Conservation (phyloP, 2,888 invertebrate genomes). For the Nasonovia ribisnigri region DNA sequence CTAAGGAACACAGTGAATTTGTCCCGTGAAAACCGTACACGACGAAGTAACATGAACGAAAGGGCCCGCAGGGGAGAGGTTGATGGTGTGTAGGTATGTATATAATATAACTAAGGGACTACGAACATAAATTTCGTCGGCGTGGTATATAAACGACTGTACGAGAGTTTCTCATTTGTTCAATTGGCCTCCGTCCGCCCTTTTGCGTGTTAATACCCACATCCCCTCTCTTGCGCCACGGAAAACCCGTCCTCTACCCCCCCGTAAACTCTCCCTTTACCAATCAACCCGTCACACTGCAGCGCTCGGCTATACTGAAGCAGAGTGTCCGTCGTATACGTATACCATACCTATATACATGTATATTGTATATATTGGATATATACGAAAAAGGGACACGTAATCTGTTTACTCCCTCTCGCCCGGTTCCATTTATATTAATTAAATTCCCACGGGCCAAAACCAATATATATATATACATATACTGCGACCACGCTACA, state of each 20-base stretch:
- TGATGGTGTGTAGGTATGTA: background rate
- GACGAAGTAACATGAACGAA: slow-evolving; percentile 7
- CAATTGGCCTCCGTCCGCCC: slow-evolving; percentile 55
- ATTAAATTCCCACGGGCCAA: slow-evolving; percentile 61
- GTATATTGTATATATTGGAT: slow-evolving; percentile 12
- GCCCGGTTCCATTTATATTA: slow-evolving; percentile 60
- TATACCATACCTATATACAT: background rate
- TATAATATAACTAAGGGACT: slow-evolving; percentile 12
- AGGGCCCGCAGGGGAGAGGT: background rate
- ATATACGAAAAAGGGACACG: slow-evolving; percentile 61
- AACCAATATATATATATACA: slow-evolving; percentile 46
- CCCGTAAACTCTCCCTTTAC: slow-evolving; percentile 26
- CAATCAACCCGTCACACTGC: slow-evolving; percentile 46
- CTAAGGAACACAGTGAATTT: slow-evolving; percentile 12
- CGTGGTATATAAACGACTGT: slow-evolving; percentile 27
- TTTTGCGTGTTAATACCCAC: slow-evolving; percentile 59
- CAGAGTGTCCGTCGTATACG: background rate
- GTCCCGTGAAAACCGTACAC: slow-evolving; percentile 11
- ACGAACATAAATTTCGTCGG: slow-evolving; percentile 47
- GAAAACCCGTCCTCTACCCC: background rate
- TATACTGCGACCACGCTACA: background rate
- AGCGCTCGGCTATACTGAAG: background rate
- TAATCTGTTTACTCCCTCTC: slow-evolving; percentile 60
- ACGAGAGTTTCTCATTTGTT: slow-evolving; percentile 63
- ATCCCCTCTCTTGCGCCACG: background rate